Evolutionary conservation across 2,888 invertebrate species (phyloP).

Genomic region (Idaea biselata): DNA sequence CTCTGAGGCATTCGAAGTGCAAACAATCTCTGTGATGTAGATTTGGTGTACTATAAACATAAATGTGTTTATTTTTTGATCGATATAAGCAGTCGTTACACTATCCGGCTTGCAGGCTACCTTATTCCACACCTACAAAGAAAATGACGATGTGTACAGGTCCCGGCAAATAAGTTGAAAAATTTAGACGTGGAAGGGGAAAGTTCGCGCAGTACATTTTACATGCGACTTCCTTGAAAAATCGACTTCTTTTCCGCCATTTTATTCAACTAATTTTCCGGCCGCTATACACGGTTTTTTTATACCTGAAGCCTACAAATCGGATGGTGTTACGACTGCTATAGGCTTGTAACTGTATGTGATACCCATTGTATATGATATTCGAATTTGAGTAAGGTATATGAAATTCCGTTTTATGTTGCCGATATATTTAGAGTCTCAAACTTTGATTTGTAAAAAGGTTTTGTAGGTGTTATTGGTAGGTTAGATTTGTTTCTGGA

Average conservation of each 20-base stretch:
- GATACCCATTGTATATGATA: slow-evolving; percentile 11
- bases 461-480: background rate
- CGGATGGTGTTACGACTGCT: too few relatives aligned
- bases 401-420: slow-evolving; percentile 2
- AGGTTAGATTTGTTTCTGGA: background rate
- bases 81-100: slow-evolving; percentile 21
- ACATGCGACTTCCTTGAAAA: too few relatives aligned
- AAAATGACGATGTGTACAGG: too few relatives aligned
- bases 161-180: too few relatives aligned
- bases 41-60: slow-evolving; percentile 37
- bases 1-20: slow-evolving; percentile 12
- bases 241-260: too few relatives aligned
- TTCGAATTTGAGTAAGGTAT: slow-evolving; percentile 9
- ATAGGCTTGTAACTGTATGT: slow-evolving; percentile 19
- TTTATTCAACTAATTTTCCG: too few relatives aligned
- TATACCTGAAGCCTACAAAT: too few relatives aligned
- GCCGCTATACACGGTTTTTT: too few relatives aligned
- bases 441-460: background rate
- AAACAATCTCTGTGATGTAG: slow-evolving; percentile 37
- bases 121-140: too few relatives aligned
- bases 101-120: too few relatives aligned
- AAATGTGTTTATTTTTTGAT: slow-evolving; percentile 49
- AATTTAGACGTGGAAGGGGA: too few relatives aligned
- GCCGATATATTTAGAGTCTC: background rate
- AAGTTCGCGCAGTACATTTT: too few relatives aligned